Conservation (phyloP, 2,888 invertebrate genomes). For the Agrotis puta region DNA sequence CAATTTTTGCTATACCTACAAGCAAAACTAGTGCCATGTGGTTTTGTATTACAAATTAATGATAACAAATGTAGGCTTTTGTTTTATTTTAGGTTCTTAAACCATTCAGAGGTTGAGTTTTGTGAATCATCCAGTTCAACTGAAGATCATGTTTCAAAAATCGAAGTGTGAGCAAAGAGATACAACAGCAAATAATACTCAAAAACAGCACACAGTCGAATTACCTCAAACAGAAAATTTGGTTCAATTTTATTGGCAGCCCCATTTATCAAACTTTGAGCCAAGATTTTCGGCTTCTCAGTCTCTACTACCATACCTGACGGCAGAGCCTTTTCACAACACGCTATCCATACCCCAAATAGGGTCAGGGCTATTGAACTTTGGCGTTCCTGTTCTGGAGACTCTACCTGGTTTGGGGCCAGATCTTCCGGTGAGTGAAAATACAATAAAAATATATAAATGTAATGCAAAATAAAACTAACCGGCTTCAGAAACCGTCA, state of each 20-base stretch:
- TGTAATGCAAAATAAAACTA: too few relatives aligned
- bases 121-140: neutral
- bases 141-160: slow-evolving; percentile 29
- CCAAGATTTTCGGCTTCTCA: slow-evolving; percentile 1
- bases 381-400: slow-evolving; percentile 5
- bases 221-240: neutral
- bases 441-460: too few relatives aligned
- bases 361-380: slow-evolving; percentile 1
- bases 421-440: slow-evolving; percentile 12
- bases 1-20: too few relatives aligned
- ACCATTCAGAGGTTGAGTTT: neutral
- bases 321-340: neutral
- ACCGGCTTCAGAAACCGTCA: too few relatives aligned
- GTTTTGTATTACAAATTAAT: neutral
- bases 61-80: neutral
- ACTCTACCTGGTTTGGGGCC: neutral
- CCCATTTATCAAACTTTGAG: neutral
- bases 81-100: neutral
- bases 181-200: neutral
- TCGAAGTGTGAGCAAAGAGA: neutral
- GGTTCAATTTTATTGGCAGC: slow-evolving; percentile 1
- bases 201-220: neutral
- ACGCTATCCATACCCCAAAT: neutral
- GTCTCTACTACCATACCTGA: neutral
- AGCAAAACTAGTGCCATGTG: neutral